A percentile compares a stretch with the other conserved stretches of the same genome.
Evolutionary conservation across 2,113 vertebrate genomes (phyloP).

Genomic region (Chaetops frenatus): DNA sequence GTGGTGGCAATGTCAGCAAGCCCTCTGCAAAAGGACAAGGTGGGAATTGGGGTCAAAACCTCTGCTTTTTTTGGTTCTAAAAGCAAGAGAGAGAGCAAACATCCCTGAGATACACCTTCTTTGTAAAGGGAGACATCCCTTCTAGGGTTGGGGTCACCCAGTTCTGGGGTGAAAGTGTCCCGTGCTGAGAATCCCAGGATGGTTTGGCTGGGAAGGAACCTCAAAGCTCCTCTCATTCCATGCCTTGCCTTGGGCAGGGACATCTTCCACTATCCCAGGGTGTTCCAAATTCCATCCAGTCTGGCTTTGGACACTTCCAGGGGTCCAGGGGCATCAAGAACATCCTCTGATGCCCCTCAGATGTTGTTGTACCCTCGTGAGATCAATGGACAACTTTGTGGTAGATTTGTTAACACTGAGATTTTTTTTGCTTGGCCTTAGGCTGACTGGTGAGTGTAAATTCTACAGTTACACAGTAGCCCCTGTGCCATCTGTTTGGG

Average conservation of each 20-base stretch:
- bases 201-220: not conserved
- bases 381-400: no score
- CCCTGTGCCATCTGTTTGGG: not conserved
- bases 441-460: not conserved
- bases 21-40: not conserved
- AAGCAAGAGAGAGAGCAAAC: not conserved
- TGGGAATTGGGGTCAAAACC: not conserved
- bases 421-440: not conserved
- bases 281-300: rapidly evolving
- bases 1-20: not conserved
- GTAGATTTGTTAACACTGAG: not conserved
- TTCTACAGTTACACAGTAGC: not conserved
- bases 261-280: not conserved
- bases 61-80: not conserved
- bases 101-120: not conserved
- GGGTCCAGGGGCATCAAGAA: not conserved
- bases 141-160: not conserved
- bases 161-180: not conserved
- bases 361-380: rapidly evolving
- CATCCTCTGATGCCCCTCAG: rapidly evolving
- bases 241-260: not conserved
- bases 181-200: not conserved
- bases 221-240: not conserved
- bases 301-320: not conserved
- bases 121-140: not conserved